A percentile compares a stretch with the other conserved stretches of the same genome.
Evolutionary conservation across 2,888 invertebrate genomes (phyloP).

Genomic region (Cartodere bifasciata): DNA sequence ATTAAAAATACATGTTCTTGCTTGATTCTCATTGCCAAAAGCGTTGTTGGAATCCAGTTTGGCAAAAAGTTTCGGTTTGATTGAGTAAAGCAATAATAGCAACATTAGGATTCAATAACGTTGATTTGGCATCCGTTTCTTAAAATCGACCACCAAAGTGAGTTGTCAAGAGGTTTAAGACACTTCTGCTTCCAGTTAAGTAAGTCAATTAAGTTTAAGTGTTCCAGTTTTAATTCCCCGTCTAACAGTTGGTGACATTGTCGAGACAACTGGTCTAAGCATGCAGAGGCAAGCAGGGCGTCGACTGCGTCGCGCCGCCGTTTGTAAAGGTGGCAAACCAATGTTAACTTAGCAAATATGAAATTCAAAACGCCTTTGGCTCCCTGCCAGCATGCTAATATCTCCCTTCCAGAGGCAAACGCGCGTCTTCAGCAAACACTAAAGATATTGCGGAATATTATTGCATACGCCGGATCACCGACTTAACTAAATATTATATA

Average conservation of each 20-base stretch:
- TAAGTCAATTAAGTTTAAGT: constrained; percentile 25
- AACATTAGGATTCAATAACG: too few relatives aligned
- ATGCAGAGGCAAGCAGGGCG: constrained; percentile 13
- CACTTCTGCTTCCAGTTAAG: constrained; percentile 23
- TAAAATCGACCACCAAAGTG: constrained; percentile 25
- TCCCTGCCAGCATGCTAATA: constrained; percentile 28
- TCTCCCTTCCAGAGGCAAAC: constrained; percentile 19
- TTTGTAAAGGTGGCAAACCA: constrained; percentile 23
- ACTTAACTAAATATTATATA: background rate
- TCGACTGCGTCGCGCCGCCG: constrained; percentile 18
- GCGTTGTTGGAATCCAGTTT: too few relatives aligned
- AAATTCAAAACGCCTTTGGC: constrained; percentile 32
- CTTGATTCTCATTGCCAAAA: too few relatives aligned
- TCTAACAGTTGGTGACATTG: constrained; percentile 21
- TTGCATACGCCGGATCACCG: too few relatives aligned
- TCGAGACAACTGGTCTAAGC: constrained; percentile 15
- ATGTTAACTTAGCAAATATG: constrained; percentile 33
- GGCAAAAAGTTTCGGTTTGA: too few relatives aligned
- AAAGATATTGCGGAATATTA: constrained; percentile 13
- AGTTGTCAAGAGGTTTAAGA: too few relatives aligned
- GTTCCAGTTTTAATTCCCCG: constrained; percentile 23
- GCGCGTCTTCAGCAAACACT: constrained; percentile 10
- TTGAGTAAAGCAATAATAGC: too few relatives aligned
- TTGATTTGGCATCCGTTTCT: too few relatives aligned
- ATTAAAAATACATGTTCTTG: too few relatives aligned